phyloP scores from a whole-genome alignment of 2,888 invertebrate genomes.

The Andrena hattorfiana region DNA sequence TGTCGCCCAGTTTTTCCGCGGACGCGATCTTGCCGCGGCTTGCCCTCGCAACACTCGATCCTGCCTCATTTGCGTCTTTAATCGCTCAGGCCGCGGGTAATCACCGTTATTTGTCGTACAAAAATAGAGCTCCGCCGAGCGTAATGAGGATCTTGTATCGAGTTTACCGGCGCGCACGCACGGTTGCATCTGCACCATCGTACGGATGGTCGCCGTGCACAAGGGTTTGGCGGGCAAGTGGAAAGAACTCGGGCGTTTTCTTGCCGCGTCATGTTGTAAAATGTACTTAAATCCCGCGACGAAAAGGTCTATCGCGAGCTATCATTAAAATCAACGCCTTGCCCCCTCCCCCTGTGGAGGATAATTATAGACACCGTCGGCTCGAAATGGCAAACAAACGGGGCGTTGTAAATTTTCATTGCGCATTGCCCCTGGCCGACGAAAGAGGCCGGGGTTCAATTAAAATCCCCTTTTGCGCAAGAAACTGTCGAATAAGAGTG shows the following conservation, averaged over 20 bases:
- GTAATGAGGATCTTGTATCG: constrained; percentile 52
- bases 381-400: constrained; percentile 55
- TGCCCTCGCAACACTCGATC: constrained; percentile 23
- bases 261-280: constrained; percentile 51
- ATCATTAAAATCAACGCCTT: constrained; percentile 65
- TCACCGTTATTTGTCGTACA: constrained; percentile 39
- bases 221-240: not conserved
- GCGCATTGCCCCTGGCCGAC: constrained; percentile 8
- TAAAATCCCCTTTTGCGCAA: constrained; percentile 40
- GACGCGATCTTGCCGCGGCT: constrained; percentile 7
- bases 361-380: constrained; percentile 49
- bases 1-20: constrained; percentile 52
- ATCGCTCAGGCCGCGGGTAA: constrained; percentile 36
- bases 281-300: constrained; percentile 53
- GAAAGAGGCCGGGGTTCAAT: constrained; percentile 33
- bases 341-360: not conserved
- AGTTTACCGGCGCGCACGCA: not conserved
- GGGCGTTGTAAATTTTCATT: constrained; percentile 56
- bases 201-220: constrained; percentile 15
- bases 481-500: constrained; percentile 33
- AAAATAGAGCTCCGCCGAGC: constrained; percentile 37
- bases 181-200: constrained; percentile 17
- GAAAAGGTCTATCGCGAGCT: constrained; percentile 44
- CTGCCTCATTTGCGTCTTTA: constrained; percentile 57
- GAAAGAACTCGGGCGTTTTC: constrained; percentile 53